Percentiles rank a stretch among this genome's conserved stretches.
phyloP scores from a whole-genome alignment of 2,113 vertebrate genomes.

The Triplophysa tibetana region DNA sequence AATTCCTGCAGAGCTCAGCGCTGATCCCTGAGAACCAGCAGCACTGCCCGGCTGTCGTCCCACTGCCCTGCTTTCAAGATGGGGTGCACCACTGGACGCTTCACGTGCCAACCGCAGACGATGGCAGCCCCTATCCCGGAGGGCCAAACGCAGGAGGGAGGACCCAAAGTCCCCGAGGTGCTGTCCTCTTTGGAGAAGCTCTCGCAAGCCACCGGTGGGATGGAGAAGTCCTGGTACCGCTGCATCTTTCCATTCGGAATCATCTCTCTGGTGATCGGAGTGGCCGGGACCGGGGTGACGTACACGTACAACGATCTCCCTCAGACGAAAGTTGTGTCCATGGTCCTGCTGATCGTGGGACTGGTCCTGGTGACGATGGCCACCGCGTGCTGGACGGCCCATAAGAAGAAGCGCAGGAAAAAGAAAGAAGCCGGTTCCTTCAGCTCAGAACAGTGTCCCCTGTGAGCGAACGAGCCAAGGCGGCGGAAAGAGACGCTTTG shows the following conservation, averaged over 20 bases:
- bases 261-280: slow-evolving; percentile 85
- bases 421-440: slow-evolving; percentile 73
- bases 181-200: slow-evolving; percentile 81
- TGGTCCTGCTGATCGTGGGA: slow-evolving; percentile 80
- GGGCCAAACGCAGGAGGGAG: slow-evolving; percentile 65
- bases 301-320: slow-evolving; percentile 85
- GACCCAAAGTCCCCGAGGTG: slow-evolving; percentile 75
- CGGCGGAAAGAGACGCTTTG: neutral
- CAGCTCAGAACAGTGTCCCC: slow-evolving; percentile 80
- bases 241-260: slow-evolving; percentile 91
- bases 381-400: slow-evolving; percentile 83
- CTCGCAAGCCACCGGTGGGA: slow-evolving; percentile 85
- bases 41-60: slow-evolving; percentile 22
- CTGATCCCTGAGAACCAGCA: slow-evolving; percentile 47
- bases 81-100: slow-evolving; percentile 83
- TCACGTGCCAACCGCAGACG: slow-evolving; percentile 79
- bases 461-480: slow-evolving; percentile 67
- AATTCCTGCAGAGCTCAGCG: slow-evolving; percentile 44
- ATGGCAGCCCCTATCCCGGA: slow-evolving; percentile 58
- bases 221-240: slow-evolving; percentile 89
- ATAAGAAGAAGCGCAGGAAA: slow-evolving; percentile 77
- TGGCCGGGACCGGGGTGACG: slow-evolving; percentile 85
- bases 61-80: slow-evolving; percentile 65
- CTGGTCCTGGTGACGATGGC: slow-evolving; percentile 79
- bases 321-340: slow-evolving; percentile 85